Conservation (phyloP, 2,888 invertebrate species). For the Serrognathus titanus region DNA sequence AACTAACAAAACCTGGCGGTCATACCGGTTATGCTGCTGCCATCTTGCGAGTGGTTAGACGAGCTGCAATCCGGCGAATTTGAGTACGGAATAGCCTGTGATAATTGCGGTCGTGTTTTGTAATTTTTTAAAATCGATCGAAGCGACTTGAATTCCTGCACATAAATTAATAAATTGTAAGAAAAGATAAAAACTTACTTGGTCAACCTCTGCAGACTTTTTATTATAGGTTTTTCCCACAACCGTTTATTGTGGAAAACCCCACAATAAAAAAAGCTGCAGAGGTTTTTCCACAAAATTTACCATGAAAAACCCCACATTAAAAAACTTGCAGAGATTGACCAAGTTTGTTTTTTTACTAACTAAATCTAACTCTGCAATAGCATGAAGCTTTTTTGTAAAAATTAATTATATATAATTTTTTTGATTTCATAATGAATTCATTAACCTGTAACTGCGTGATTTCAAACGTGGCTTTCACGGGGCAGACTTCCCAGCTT, state of each 20-base stretch:
- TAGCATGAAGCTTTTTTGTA: no score
- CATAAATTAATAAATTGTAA: background rate
- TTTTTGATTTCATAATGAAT: no score
- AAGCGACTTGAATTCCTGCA: slow-evolving; percentile 60
- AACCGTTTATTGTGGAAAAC: no score
- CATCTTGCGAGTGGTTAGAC: slow-evolving; percentile 58
- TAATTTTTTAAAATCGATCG: slow-evolving; percentile 57
- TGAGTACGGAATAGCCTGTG: slow-evolving; percentile 46
- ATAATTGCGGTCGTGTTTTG: slow-evolving; percentile 47
- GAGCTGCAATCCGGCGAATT: slow-evolving; percentile 55
- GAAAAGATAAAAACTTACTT: background rate
- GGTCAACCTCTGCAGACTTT: no score
- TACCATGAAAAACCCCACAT: no score
- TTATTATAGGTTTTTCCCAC: no score
- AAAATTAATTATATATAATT: no score
- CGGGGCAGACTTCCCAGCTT: slow-evolving; percentile 91
- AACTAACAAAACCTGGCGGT: slow-evolving; percentile 43
- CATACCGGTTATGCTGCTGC: slow-evolving; percentile 55
- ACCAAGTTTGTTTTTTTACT: no score
- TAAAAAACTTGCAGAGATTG: no score
- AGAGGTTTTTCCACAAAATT: no score
- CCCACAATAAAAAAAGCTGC: no score
- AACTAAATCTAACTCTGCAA: no score
- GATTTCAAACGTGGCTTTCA: slow-evolving; percentile 79
- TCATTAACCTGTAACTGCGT: slow-evolving; percentile 75